phyloP scores from a whole-genome alignment of 2,113 vertebrate species.

The Procapra przewalskii region DNA sequence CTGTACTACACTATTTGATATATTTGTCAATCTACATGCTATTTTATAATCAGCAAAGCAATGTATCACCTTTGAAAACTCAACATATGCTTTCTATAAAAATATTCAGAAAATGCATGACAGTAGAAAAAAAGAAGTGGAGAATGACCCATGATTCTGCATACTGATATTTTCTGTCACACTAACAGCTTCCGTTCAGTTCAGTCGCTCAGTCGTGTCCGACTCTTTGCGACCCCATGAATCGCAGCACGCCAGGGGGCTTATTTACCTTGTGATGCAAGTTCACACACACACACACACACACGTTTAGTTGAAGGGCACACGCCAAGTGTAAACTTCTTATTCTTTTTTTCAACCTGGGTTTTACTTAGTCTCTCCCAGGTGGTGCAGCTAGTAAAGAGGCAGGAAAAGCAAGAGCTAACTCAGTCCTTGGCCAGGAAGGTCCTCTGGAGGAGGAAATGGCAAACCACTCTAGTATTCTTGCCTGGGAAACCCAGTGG shows the following conservation, averaged over 20 bases:
- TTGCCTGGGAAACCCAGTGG: not conserved
- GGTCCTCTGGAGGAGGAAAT: not conserved
- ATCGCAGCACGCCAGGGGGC: no score
- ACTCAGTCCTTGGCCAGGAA: not conserved
- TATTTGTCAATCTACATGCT: not conserved
- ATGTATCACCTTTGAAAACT: not conserved
- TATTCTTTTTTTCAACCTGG: not conserved
- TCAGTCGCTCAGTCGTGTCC: no score
- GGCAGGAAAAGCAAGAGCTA: not conserved
- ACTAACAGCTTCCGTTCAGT: not conserved
- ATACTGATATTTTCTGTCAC: not conserved
- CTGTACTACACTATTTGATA: not conserved
- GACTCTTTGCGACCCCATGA: no score
- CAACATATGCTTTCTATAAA: not conserved
- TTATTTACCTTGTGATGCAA: not conserved
- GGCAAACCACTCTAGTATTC: not conserved
- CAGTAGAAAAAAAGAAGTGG: not conserved
- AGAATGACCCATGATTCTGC: not conserved
- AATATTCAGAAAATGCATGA: not conserved
- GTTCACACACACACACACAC: accelerated
- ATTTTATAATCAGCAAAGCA: not conserved
- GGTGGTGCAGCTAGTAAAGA: not conserved
- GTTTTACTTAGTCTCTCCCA: not conserved
- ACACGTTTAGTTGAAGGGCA: not conserved
- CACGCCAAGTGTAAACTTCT: not conserved